These are phyloP conservation scores for Sebastes hopkinsi DNA, from an alignment of 2,797 vertebrate species.

Conservation along the genomic window DNA sequence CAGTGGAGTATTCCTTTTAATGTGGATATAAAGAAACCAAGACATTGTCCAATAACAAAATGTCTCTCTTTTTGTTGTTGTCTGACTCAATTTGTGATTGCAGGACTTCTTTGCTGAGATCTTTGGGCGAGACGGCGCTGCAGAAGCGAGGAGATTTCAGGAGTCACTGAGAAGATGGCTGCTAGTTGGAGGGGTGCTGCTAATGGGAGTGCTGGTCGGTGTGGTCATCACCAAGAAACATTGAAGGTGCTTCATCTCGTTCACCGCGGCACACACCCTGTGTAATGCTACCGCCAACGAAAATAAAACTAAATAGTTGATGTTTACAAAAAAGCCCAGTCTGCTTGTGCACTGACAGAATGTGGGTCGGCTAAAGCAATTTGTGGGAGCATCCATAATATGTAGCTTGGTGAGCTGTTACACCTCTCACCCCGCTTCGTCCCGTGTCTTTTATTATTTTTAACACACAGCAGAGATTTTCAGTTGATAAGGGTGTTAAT, in stretches of 20 bases:
- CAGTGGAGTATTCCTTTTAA: neutral
- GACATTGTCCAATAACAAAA: neutral
- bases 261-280: conserved; percentile 2
- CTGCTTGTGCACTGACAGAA: conserved; percentile 70
- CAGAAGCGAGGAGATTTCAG: conserved; percentile 83
- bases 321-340: conserved; percentile 76
- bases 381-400: conserved; percentile 40
- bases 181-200: conserved; percentile 85
- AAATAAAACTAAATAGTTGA: conserved; percentile 53
- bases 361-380: conserved; percentile 43
- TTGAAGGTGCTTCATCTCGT: conserved; percentile 37
- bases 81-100: neutral
- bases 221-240: conserved; percentile 85
- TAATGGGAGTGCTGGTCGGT: conserved; percentile 85
- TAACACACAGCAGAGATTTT: conserved; percentile 44
- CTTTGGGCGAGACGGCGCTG: conserved; percentile 87
- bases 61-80: neutral
- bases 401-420: conserved; percentile 67
- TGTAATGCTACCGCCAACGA: conserved; percentile 49
- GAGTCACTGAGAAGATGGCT: conserved; percentile 89
- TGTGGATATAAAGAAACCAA: neutral
- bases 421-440: conserved; percentile 48
- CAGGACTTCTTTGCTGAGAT: conserved; percentile 90
- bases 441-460: conserved; percentile 44
- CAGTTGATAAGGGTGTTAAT: conserved; percentile 34